phyloP scores from a whole-genome alignment of 2,797 vertebrate species.

The Protosalanx chinensis region DNA sequence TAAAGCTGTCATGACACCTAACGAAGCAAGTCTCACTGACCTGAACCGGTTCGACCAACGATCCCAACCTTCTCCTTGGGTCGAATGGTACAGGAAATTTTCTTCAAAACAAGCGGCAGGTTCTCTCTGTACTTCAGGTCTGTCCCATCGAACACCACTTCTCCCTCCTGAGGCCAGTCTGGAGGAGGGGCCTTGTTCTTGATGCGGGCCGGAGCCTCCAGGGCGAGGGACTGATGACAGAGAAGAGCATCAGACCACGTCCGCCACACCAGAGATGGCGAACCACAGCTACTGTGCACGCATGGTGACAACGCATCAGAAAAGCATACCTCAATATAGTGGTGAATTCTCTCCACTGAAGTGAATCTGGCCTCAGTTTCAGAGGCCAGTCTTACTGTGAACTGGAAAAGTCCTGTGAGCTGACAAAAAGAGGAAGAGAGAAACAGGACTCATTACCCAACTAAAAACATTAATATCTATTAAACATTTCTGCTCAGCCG shows the following conservation, averaged over 20 bases:
- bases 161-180: slow-evolving; percentile 83
- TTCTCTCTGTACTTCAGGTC: slow-evolving; percentile 90
- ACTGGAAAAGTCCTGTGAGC: slow-evolving; percentile 93
- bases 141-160: slow-evolving; percentile 82
- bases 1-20: neutral
- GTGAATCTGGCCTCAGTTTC: slow-evolving; percentile 94
- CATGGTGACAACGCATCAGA: neutral
- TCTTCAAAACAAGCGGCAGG: slow-evolving; percentile 87
- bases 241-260: neutral
- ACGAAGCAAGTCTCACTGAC: slow-evolving; percentile 39
- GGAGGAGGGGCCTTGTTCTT: slow-evolving; percentile 81
- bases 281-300: neutral
- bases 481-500: neutral
- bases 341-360: slow-evolving; percentile 87
- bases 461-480: neutral
- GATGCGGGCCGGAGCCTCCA: slow-evolving; percentile 87
- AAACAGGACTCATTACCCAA: neutral
- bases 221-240: slow-evolving; percentile 69
- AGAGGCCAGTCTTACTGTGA: slow-evolving; percentile 88
- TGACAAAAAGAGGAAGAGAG: slow-evolving; percentile 40
- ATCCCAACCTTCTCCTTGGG: slow-evolving; percentile 92
- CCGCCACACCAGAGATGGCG: neutral
- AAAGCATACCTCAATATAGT: slow-evolving; percentile 85
- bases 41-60: slow-evolving; percentile 89
- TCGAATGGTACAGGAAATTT: slow-evolving; percentile 85